phyloP scores from a whole-genome alignment of 2,888 invertebrate genomes.

The Arctia plantaginis region DNA sequence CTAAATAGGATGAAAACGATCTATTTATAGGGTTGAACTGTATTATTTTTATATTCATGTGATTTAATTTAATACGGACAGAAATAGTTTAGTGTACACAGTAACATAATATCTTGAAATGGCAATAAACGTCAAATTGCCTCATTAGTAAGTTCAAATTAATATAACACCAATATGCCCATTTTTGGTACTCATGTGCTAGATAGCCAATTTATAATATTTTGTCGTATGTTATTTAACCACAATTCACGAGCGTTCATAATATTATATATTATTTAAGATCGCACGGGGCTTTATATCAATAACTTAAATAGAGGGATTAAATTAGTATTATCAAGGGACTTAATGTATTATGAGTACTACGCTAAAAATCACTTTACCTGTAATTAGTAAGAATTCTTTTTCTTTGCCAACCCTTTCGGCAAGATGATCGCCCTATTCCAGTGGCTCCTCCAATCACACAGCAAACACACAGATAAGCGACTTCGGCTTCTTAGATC shows the following conservation, averaged over 20 bases:
- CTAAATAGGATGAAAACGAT: conserved; percentile 21
- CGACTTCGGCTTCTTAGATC: too few species aligned
- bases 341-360: neutral
- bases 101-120: neutral
- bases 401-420: neutral
- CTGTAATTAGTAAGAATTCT: too few species aligned
- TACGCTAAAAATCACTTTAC: neutral
- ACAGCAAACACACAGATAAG: too few species aligned
- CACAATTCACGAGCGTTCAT: neutral
- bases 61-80: neutral
- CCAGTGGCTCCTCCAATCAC: too few species aligned
- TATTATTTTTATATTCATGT: neutral
- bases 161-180: neutral
- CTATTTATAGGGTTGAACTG: conserved; percentile 17
- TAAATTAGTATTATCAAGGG: neutral
- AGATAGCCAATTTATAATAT: neutral
- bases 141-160: neutral
- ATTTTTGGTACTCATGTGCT: neutral
- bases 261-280: neutral
- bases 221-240: neutral
- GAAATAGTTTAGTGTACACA: neutral
- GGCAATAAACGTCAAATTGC: neutral
- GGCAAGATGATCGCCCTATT: too few species aligned
- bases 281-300: neutral
- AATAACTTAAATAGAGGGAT: neutral